Evolutionary conservation across 2,797 vertebrate genomes (phyloP).

Genomic region (Diceros bicornis): DNA sequence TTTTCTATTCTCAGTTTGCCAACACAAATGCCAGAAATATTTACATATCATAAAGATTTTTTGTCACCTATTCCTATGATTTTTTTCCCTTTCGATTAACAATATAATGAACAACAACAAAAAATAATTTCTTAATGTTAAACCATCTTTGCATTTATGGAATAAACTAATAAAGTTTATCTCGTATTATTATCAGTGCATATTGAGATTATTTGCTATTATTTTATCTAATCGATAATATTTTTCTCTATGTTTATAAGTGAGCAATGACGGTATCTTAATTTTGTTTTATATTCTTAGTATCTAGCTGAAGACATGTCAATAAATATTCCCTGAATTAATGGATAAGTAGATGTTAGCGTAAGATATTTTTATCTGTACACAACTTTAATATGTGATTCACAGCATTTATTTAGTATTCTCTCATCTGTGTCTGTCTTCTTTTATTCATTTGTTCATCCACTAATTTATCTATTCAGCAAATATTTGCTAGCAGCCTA

Average conservation of each 20-base stretch:
- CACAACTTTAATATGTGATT: background rate
- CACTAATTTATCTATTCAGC: background rate
- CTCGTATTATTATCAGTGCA: background rate
- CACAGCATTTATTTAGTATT: background rate
- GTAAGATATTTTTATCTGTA: background rate
- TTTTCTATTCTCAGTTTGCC: background rate
- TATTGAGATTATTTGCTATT: background rate
- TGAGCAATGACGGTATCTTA: background rate
- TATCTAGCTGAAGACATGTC: background rate
- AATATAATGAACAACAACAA: background rate
- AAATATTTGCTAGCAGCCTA: background rate
- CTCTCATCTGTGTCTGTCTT: background rate
- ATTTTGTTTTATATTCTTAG: constrained; percentile 26
- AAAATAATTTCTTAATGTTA: background rate
- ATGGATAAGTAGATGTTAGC: constrained; percentile 1
- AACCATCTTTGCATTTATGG: background rate
- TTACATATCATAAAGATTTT: background rate
- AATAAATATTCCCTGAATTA: background rate
- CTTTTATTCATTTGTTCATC: background rate
- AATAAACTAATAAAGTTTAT: background rate
- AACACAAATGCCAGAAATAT: constrained; percentile 22
- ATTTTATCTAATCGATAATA: background rate
- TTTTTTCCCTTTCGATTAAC: background rate
- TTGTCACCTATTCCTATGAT: background rate
- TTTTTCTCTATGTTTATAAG: background rate